Percentiles rank a stretch among this genome's conserved stretches.
Evolutionary conservation across 2,888 invertebrate genomes (phyloP).

Genomic region (Acanthococcus lagerstroemiae): DNA sequence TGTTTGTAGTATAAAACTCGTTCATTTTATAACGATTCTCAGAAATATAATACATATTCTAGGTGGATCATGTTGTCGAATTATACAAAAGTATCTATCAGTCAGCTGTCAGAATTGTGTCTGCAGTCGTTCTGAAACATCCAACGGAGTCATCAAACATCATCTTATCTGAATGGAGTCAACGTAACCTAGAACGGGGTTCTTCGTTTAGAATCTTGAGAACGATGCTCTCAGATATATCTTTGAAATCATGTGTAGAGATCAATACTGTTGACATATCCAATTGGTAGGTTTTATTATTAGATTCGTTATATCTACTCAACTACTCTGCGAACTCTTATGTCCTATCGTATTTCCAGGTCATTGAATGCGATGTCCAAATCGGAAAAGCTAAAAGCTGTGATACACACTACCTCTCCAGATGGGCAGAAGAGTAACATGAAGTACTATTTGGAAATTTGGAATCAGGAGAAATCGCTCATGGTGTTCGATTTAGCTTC

Average conservation of each 20-base stretch:
- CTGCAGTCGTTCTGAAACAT: slow-evolving; percentile 26
- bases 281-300: slow-evolving; percentile 43
- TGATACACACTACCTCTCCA: slow-evolving; percentile 53
- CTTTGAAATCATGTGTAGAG: slow-evolving; percentile 32
- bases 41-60: neutral
- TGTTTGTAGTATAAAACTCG: too few species aligned
- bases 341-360: too few species aligned
- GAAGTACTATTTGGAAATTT: slow-evolving; percentile 67
- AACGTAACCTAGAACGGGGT: slow-evolving; percentile 56
- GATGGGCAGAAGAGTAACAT: slow-evolving; percentile 45
- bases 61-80: slow-evolving; percentile 19
- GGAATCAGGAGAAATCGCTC: slow-evolving; percentile 50
- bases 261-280: slow-evolving; percentile 8
- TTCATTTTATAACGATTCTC: neutral
- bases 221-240: slow-evolving; percentile 46
- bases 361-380: slow-evolving; percentile 50
- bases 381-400: slow-evolving; percentile 44
- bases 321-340: too few species aligned
- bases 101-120: neutral
- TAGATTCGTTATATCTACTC: neutral
- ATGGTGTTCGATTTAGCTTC: slow-evolving; percentile 58
- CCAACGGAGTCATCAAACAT: slow-evolving; percentile 41
- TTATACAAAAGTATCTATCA: slow-evolving; percentile 16
- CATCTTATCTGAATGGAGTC: slow-evolving; percentile 51
- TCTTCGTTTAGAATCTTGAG: slow-evolving; percentile 50